Evolutionary conservation across 2,888 invertebrate genomes (phyloP).

Genomic region (Cephus runcator): DNA sequence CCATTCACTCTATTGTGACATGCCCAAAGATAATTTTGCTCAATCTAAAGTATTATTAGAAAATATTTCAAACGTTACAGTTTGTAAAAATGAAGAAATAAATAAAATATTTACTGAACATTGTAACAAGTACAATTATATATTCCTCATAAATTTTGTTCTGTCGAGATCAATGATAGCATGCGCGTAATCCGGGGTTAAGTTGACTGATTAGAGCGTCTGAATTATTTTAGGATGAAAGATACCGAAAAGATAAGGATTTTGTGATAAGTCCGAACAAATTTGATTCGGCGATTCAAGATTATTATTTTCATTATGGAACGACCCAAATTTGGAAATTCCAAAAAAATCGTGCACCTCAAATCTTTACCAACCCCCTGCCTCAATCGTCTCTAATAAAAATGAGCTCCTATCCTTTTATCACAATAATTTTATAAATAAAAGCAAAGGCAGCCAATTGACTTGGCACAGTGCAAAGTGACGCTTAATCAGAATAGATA

Average conservation of each 20-base stretch:
- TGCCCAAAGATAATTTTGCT: neutral
- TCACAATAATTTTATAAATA: too few relatives aligned
- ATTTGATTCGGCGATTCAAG: neutral
- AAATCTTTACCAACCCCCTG: too few relatives aligned
- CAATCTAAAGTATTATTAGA: neutral
- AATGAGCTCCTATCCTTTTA: too few relatives aligned
- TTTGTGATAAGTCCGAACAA: neutral
- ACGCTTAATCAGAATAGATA: too few relatives aligned
- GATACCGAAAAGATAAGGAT: neutral
- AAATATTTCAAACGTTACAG: neutral
- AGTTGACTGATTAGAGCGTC: neutral
- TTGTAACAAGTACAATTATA: neutral
- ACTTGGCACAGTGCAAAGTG: too few relatives aligned
- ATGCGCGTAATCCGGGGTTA: neutral
- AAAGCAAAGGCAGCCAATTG: too few relatives aligned
- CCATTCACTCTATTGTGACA: neutral
- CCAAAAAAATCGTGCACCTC: neutral
- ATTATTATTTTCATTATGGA: neutral
- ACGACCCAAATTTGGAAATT: too few relatives aligned
- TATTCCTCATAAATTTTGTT: neutral
- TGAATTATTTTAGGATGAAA: neutral
- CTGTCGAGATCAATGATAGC: neutral
- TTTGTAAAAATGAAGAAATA: neutral
- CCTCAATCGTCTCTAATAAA: too few relatives aligned
- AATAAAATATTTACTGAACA: too few relatives aligned